Evolutionary conservation across 2,113 vertebrate species (phyloP).

Genomic region (Tympanuchus pallidicinctus): DNA sequence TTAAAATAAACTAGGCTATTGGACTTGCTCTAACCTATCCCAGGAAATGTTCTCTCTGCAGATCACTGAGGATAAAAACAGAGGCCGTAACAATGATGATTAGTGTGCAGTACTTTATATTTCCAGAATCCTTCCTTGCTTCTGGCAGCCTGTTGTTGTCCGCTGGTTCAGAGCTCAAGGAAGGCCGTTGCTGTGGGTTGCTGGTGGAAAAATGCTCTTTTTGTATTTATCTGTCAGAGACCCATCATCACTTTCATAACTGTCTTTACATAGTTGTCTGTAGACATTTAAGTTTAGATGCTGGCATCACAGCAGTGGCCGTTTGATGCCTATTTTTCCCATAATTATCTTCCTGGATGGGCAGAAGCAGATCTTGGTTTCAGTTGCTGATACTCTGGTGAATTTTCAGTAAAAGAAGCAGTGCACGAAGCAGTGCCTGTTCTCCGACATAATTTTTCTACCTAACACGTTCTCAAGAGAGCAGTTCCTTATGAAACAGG

Average conservation of each 20-base stretch:
- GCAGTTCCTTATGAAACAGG: conserved; percentile 20
- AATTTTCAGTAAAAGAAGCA: neutral
- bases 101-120: neutral
- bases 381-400: neutral
- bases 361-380: neutral
- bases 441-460: neutral
- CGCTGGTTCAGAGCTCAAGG: neutral
- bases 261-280: neutral
- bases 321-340: neutral
- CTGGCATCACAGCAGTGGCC: neutral
- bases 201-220: neutral
- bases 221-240: neutral
- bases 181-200: neutral
- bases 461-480: neutral
- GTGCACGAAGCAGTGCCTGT: conserved; percentile 5
- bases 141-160: neutral
- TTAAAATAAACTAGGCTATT: neutral
- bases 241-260: neutral
- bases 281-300: neutral
- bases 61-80: neutral
- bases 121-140: neutral
- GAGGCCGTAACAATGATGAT: neutral
- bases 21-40: neutral
- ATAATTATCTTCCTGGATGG: neutral
- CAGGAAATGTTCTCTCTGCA: fast-evolving